These are phyloP conservation scores for Tethya wilhelma DNA, from an alignment of 37 sponge, comb jelly and placozoan genomes.

Conservation along the genomic window DNA sequence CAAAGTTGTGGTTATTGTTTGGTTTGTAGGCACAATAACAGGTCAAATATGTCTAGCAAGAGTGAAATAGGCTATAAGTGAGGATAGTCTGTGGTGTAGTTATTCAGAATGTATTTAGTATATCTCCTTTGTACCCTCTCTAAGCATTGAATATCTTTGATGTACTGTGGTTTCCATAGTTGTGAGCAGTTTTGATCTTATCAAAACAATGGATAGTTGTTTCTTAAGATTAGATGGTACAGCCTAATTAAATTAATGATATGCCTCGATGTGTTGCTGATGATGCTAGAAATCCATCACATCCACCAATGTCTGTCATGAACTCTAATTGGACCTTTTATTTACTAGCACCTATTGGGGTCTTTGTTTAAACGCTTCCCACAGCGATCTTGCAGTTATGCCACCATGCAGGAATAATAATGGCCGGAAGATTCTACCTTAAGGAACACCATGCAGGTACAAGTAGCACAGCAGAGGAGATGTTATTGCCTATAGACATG, in stretches of 20 bases:
- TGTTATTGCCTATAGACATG: no score
- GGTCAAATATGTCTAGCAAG: no score
- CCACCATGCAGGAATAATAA: slow-evolving; percentile 11
- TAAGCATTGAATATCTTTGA: no score
- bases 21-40: not conserved
- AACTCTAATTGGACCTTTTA: no score
- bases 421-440: not conserved
- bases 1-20: not conserved
- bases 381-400: no score
- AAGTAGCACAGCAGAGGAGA: not conserved
- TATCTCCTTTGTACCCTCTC: slow-evolving; percentile 5
- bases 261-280: not conserved
- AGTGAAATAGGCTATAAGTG: slow-evolving; percentile 1
- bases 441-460: slow-evolving; percentile 19
- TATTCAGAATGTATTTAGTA: slow-evolving; percentile 15
- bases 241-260: not conserved
- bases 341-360: no score
- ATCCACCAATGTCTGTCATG: not conserved
- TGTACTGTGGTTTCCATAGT: no score
- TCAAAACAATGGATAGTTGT: not conserved
- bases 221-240: not conserved
- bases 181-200: no score
- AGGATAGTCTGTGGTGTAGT: not conserved
- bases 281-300: not conserved
- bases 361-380: no score